Conservation (phyloP, 2,113 vertebrate genomes). For the Malurus cyaneus region DNA sequence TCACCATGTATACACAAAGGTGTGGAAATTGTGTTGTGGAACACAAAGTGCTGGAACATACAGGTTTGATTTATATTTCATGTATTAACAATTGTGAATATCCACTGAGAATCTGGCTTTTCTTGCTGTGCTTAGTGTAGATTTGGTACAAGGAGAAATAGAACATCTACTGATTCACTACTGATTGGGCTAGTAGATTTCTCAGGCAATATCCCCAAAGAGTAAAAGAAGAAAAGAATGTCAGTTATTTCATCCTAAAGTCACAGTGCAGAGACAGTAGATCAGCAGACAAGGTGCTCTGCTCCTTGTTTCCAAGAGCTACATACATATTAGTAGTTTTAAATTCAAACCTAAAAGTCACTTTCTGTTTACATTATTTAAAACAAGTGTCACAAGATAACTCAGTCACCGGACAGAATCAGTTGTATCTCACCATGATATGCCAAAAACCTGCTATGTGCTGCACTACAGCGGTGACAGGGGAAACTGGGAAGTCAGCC, state of each 20-base stretch:
- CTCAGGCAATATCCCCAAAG: neutral
- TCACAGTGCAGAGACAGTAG: neutral
- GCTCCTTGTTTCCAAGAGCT: neutral
- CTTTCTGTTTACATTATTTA: neutral
- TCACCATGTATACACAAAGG: neutral
- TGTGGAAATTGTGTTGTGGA: neutral
- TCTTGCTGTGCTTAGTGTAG: neutral
- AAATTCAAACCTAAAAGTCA: neutral
- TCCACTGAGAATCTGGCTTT: neutral
- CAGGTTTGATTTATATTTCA: neutral
- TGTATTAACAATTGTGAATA: neutral
- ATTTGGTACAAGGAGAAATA: neutral
- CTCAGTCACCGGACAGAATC: neutral
- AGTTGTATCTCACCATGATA: neutral
- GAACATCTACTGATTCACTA: neutral
- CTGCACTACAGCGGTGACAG: neutral
- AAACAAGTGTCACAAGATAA: neutral
- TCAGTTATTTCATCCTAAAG: neutral
- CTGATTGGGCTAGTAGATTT: neutral
- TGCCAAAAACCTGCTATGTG: neutral
- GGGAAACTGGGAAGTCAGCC: neutral
- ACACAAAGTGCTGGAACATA: neutral
- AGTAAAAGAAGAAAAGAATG: neutral
- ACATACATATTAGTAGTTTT: neutral
- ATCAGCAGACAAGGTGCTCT: neutral